Percentiles rank a stretch among this genome's conserved stretches.
Evolutionary conservation across 2,888 invertebrate species (phyloP).

Genomic region (Harpalus rubripes): DNA sequence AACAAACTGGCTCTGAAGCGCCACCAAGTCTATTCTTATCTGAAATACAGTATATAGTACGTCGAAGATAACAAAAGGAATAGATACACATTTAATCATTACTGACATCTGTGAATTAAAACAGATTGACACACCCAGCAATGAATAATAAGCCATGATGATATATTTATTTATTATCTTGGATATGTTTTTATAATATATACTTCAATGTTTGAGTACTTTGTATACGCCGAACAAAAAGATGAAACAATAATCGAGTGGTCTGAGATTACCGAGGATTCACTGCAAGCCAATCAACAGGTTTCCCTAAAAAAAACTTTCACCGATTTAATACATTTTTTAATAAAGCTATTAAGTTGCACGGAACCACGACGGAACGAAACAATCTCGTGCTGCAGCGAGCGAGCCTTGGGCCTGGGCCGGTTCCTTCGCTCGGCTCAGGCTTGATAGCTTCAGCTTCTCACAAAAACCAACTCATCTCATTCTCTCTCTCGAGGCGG

Average conservation of each 20-base stretch:
- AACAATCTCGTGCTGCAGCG: constrained; percentile 32
- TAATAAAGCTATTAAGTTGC: constrained; percentile 66
- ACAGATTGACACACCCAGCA: no score
- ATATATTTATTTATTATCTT: neutral
- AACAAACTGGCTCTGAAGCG: no score
- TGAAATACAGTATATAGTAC: no score
- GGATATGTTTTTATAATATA: constrained; percentile 30
- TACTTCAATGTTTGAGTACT: constrained; percentile 34
- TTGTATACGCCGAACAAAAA: constrained; percentile 60
- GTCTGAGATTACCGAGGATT: constrained; percentile 43
- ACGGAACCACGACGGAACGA: constrained; percentile 52
- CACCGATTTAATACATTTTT: constrained; percentile 66
- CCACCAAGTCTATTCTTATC: no score
- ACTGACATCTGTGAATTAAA: no score
- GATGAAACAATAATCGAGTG: constrained; percentile 62
- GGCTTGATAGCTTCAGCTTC: constrained; percentile 33
- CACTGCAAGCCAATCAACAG: constrained; percentile 60
- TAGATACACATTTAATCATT: no score
- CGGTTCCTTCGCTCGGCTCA: constrained; percentile 1
- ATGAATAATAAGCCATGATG: no score
- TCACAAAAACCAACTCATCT: constrained; percentile 65
- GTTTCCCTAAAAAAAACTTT: constrained; percentile 64
- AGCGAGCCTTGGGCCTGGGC: neutral
- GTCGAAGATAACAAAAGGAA: no score
- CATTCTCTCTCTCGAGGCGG: constrained; percentile 60